These are phyloP conservation scores for Elachura formosa DNA, from an alignment of 2,113 vertebrate genomes.

Conservation along the genomic window DNA sequence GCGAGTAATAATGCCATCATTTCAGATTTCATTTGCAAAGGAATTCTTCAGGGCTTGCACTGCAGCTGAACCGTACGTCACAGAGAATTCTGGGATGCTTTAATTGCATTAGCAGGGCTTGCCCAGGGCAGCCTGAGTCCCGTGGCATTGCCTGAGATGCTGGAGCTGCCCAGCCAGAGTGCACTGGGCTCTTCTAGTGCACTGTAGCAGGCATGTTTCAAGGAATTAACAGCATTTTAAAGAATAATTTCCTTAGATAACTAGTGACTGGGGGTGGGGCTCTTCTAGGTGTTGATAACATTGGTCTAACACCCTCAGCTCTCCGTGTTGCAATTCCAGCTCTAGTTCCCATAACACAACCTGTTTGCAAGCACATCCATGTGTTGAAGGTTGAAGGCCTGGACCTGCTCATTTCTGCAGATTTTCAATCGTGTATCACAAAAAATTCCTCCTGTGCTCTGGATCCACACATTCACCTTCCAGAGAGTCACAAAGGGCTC, in stretches of 20 bases:
- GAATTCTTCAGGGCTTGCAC: background rate
- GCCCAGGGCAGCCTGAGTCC: background rate
- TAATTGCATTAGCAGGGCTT: background rate
- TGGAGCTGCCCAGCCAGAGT: background rate
- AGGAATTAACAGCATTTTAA: background rate
- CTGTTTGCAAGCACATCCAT: background rate
- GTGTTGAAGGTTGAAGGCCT: rapidly evolving
- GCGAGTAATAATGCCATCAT: background rate
- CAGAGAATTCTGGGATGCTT: background rate
- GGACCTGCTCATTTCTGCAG: rapidly evolving
- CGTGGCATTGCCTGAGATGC: background rate
- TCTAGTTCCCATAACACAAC: background rate
- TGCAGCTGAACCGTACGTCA: background rate
- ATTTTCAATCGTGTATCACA: rapidly evolving
- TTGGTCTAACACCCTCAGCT: background rate
- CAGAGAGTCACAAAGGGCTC: background rate
- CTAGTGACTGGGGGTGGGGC: background rate
- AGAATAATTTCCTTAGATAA: background rate
- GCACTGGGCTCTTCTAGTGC: background rate
- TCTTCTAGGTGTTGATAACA: background rate
- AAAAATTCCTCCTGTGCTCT: rapidly evolving
- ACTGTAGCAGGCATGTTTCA: rapidly evolving
- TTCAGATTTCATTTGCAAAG: background rate
- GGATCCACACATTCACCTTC: background rate
- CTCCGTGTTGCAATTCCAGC: background rate